Base-by-base conservation (phyloP, 2,797 vertebrate genomes). In the Trichosurus vulpecula region DNA sequence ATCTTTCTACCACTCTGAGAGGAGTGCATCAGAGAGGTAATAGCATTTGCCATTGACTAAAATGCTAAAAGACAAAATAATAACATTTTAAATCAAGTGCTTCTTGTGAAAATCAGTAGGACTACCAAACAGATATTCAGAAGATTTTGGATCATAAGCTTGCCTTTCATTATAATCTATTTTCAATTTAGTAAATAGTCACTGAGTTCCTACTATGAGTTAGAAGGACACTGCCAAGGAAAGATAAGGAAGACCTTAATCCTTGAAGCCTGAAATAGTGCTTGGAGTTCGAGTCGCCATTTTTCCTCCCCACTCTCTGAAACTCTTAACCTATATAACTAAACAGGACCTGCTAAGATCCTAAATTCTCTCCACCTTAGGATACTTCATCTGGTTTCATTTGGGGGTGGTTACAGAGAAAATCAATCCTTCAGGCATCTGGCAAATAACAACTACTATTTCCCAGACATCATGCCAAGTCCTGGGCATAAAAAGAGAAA, bases 61-160 rank as follows among this genome's bases (percentile, higher is more conserved):
- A 96, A 96, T 57, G 97, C 90, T 97, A 92, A 96, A 95, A 95
- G 90, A 95, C 93, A 41, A 97, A 97, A 94, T 92, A 95, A 89
- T 91, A 95, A 94, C 54, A 95, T 96, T 97, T 81, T 92, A 81
- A 96, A 93, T 95, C 66, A 97, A 96, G 54, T 94, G 55, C 56
- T 95, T 97, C 96, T 96, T 93, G 96, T 94, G 91, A 96, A 97
- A 96, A 93, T 96, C 95, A 96, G 90, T 96, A 74, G 90, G 90
- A 53, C 90, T 92, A 89, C 30, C 30, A 97, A 58, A 96, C 66
- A 96, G 61, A 94, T 57, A 95, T 2, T 93, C 58, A 95, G 97
- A 97, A 93, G 47, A 90, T 90, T 91, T 96, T 95, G 94, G 91
- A 91, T 57, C 54, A 90, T 3, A 95, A 57, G 61, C 47, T 27